Percentiles rank a stretch among this genome's conserved stretches.
phyloP scores from a whole-genome alignment of 2,797 vertebrate genomes.

The Simalia tracyae region DNA sequence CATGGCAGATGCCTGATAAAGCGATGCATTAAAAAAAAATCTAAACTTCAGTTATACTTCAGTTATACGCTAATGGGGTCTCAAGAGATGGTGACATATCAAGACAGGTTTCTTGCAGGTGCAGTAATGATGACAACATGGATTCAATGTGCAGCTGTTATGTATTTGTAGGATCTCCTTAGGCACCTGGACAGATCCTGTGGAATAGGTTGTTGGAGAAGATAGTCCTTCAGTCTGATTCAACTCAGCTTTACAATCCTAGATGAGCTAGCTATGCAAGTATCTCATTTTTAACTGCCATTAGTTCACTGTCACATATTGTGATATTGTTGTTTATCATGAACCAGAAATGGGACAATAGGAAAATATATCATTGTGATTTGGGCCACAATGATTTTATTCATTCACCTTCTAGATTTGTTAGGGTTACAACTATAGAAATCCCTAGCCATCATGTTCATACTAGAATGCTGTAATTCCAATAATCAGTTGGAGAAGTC shows the following conservation, averaged over 20 bases:
- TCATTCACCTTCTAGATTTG: neutral
- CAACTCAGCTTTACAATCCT: neutral
- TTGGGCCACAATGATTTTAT: neutral
- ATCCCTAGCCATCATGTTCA: neutral
- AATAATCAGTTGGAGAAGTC: neutral
- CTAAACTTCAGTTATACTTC: neutral
- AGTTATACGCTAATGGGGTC: neutral
- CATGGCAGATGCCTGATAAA: neutral
- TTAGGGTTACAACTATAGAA: neutral
- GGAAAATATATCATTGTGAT: neutral
- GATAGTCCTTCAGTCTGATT: neutral
- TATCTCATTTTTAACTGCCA: neutral
- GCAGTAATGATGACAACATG: neutral
- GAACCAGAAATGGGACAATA: neutral
- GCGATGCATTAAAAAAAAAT: neutral
- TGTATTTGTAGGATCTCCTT: neutral
- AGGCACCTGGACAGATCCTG: neutral
- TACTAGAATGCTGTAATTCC: neutral
- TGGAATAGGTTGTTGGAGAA: neutral
- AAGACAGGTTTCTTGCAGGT: neutral
- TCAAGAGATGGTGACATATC: neutral
- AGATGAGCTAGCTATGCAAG: neutral
- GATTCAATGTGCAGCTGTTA: neutral
- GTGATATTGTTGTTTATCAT: neutral
- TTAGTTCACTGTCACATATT: neutral